Conservation (phyloP, 30 jellyfish, hydroid and myxozoan species). For the Chironex yamaguchii region DNA sequence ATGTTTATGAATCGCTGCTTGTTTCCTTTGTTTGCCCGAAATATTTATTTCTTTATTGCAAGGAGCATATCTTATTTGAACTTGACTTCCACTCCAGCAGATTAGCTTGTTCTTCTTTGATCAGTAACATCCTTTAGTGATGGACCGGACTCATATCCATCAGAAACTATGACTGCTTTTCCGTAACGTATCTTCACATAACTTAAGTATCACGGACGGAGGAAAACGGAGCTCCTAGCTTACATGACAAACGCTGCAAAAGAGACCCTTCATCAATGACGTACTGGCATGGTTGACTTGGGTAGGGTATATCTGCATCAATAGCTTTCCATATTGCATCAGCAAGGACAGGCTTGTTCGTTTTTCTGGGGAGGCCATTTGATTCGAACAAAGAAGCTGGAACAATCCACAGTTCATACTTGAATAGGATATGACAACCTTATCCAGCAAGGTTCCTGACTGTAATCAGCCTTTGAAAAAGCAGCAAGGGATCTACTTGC, state of each 20-base stretch:
- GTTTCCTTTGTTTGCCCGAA: no score
- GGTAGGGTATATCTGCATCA: neutral
- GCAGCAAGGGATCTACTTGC: constrained; percentile 63
- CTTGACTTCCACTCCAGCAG: constrained; percentile 16
- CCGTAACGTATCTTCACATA: constrained; percentile 37
- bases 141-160: constrained; percentile 33
- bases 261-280: constrained; percentile 31
- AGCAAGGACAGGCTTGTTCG: constrained; percentile 1
- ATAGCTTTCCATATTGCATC: neutral
- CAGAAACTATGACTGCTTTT: constrained; percentile 44
- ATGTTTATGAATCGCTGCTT: no score
- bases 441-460: constrained; percentile 16
- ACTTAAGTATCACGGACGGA: constrained; percentile 39
- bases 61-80: constrained; percentile 12
- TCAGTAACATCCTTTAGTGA: constrained; percentile 52
- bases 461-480: constrained; percentile 45
- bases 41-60: no score
- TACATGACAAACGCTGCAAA: constrained; percentile 48
- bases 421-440: constrained; percentile 12
- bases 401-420: constrained; percentile 12
- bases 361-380: neutral
- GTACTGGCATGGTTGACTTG: neutral
- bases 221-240: constrained; percentile 49
- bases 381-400: neutral
- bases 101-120: neutral